Conservation (phyloP, 2,113 vertebrate species). For the Hystrix cristata region DNA sequence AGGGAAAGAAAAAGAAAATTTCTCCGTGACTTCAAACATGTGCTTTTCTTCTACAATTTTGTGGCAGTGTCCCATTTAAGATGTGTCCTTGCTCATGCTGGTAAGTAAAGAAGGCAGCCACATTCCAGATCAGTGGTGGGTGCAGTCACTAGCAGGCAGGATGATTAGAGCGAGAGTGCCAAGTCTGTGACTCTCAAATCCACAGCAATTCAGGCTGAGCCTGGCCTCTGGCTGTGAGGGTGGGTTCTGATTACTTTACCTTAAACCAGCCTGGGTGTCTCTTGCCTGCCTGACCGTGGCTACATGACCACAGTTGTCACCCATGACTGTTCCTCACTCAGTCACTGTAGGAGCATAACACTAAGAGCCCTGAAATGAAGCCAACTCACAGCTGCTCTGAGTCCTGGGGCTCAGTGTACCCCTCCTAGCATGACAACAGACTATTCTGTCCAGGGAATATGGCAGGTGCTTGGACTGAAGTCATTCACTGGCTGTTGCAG, state of each 20-base stretch:
- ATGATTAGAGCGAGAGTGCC: not conserved
- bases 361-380: not conserved
- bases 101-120: not conserved
- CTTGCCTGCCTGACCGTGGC: not conserved
- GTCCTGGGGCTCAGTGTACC: not conserved
- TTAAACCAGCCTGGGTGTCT: not conserved
- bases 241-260: not conserved
- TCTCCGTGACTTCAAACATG: not conserved
- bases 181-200: not conserved
- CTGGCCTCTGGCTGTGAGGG: not conserved
- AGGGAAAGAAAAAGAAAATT: not conserved
- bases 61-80: not conserved
- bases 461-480: not conserved
- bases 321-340: not conserved
- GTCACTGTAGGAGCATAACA: not conserved
- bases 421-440: not conserved
- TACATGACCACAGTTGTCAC: not conserved
- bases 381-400: not conserved
- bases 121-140: not conserved
- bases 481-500: not conserved
- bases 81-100: not conserved
- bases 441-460: not conserved
- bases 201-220: not conserved
- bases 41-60: not conserved
- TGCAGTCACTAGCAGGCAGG: not conserved